Percentiles rank a stretch among this genome's conserved stretches.
phyloP scores from a whole-genome alignment of 2,797 vertebrate species.

The Labroides dimidiatus region DNA sequence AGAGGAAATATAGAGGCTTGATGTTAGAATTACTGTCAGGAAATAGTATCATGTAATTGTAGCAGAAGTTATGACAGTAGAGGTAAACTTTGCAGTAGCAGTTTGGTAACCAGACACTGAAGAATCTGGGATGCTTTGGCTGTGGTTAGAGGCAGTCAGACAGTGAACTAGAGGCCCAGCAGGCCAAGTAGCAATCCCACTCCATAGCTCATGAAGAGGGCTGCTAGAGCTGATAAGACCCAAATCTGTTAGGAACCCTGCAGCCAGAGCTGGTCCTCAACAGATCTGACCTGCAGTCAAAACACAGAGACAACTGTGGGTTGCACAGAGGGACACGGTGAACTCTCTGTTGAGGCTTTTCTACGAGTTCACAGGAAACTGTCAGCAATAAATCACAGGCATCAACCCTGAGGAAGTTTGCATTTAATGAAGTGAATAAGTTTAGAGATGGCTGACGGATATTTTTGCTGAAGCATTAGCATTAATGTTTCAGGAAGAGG shows the following conservation, averaged over 20 bases:
- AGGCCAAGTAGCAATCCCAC: constrained; percentile 42
- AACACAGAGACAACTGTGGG: constrained; percentile 39
- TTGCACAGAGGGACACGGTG: constrained; percentile 5
- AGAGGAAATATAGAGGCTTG: background rate
- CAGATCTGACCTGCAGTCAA: constrained; percentile 50
- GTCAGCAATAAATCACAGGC: constrained; percentile 55
- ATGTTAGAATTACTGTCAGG: background rate
- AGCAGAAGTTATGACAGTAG: constrained; percentile 27
- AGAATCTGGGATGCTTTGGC: constrained; percentile 36
- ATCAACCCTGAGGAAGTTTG: constrained; percentile 42
- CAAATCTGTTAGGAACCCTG: constrained; percentile 52
- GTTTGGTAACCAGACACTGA: constrained; percentile 22
- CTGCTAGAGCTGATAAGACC: constrained; percentile 63
- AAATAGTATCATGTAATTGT: background rate
- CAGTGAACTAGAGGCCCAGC: constrained; percentile 36
- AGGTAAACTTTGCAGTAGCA: constrained; percentile 23
- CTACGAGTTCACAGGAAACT: constrained; percentile 43
- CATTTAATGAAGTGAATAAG: constrained; percentile 70
- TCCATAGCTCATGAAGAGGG: constrained; percentile 50
- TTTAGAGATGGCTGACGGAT: constrained; percentile 48
- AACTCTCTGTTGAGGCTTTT: constrained; percentile 18
- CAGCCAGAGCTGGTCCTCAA: constrained; percentile 42
- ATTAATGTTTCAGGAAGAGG: constrained; percentile 69
- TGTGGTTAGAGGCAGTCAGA: constrained; percentile 21
- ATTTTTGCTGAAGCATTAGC: constrained; percentile 56